Base-by-base conservation (phyloP, 1,140 invertebrate species). In the Zaprionus ornatus region DNA sequence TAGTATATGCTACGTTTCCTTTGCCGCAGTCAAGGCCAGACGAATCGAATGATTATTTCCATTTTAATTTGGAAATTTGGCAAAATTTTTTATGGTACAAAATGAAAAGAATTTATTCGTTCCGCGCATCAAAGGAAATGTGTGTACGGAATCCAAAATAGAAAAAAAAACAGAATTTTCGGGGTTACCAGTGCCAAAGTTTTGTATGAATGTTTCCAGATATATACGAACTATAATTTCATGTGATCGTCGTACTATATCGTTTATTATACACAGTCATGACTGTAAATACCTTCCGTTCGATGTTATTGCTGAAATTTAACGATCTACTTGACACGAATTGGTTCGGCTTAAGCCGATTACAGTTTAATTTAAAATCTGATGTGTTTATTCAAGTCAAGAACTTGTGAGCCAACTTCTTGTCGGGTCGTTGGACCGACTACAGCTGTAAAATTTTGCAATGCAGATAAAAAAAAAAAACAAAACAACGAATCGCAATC, bases 391-490 rank as follows among this genome's bases (percentile, higher is more conserved):
- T 54, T 56, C 6, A 27, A 42, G 63, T 17, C 64, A 54, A 67
- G 55, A 73, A 68, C 64, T 60, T 42, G 63, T 40, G 15, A 6
- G 15, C 32, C 32, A 66, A 73, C 54, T 65, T 56, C 50, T 45
- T 60, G n/a, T 52, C 40, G 25, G 65, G 13, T 59, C 65, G n/a
- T 35, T 67, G 65, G 15, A 67, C 40, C 27, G 55, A 35, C 27
- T 23, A 27, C 35, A 65, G n/a, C 7, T 32, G 21, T 23, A 37
- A 65, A n/a, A n/a, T 19, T 29, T 17, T 42, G 40, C 7, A 48
- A 45, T 7, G n/a, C 29, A 15, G 13, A 64, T 25, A 48, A 32
- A 45, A 10, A 50, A 13, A 35, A 48, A 23, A 52, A 17, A 54
- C 10, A 23, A 23, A 19, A 45, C n/a, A 17, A 25, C n/a, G 15